Conservation (phyloP, 2,797 vertebrate species). For the Aotus griseimembra region DNA sequence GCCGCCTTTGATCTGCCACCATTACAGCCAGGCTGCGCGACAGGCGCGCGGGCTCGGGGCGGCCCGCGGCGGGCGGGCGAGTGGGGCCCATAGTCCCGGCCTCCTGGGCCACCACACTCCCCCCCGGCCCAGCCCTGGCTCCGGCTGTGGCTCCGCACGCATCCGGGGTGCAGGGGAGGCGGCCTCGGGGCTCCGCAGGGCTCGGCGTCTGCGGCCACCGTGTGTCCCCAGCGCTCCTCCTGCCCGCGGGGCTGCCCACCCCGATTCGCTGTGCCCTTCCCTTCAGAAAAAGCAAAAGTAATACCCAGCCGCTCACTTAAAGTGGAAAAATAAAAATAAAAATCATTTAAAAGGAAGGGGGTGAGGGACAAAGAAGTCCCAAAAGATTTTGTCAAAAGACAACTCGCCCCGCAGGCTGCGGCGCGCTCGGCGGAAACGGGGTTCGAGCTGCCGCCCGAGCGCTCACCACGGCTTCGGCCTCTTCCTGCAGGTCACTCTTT, state of each 20-base stretch:
- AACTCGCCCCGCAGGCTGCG: neutral
- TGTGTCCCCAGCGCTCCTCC: too few relatives aligned
- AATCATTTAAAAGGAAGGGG: neutral
- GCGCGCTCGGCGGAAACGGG: neutral
- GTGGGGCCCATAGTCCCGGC: neutral
- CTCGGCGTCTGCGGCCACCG: neutral
- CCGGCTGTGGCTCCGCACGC: too few relatives aligned
- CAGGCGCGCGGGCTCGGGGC: slow-evolving; percentile 57
- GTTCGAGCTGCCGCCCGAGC: neutral
- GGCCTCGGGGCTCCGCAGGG: too few relatives aligned
- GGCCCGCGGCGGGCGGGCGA: neutral
- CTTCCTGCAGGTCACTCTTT: neutral
- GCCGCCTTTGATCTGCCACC: slow-evolving; percentile 91
- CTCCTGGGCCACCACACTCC: neutral
- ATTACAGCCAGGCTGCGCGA: slow-evolving; percentile 85
- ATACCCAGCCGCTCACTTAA: neutral
- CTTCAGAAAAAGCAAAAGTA: neutral
- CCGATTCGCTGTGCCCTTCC: neutral
- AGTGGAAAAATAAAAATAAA: neutral
- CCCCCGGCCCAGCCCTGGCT: neutral
- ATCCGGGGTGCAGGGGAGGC: neutral
- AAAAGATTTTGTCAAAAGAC: neutral
- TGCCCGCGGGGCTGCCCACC: neutral
- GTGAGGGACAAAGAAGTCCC: neutral
- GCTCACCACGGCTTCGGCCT: neutral